Conservation (phyloP, 53 echinoderm and acorn worm species). For the Actinopyga echinites region DNA sequence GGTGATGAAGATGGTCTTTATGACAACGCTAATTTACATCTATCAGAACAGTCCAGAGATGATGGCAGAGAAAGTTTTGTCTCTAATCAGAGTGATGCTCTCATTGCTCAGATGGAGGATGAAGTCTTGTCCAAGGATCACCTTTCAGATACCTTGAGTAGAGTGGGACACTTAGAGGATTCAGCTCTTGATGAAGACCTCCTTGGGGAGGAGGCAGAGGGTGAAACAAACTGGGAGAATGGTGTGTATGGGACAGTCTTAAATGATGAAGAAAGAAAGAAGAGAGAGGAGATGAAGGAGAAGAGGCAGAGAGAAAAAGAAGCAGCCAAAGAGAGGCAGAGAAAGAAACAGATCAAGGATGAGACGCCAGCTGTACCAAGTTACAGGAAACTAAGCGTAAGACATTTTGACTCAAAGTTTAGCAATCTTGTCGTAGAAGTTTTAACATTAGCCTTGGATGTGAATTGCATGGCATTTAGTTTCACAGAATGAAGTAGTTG, state of each 20-base stretch:
- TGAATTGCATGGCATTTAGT: too few species aligned
- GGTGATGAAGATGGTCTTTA: not conserved
- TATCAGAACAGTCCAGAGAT: not conserved
- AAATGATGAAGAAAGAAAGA: constrained; percentile 32
- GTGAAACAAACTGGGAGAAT: constrained; percentile 5
- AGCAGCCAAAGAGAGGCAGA: constrained; percentile 9
- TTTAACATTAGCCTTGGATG: too few species aligned
- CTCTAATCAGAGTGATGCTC: constrained; percentile 8
- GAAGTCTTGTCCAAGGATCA: not conserved
- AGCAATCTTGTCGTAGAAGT: too few species aligned
- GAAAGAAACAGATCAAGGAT: not conserved
- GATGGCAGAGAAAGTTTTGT: not conserved
- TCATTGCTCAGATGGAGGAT: constrained; percentile 5
- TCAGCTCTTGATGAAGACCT: not conserved
- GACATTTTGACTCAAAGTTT: not conserved
- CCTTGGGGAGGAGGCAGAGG: not conserved
- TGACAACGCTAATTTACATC: not conserved
- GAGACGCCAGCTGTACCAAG: not conserved
- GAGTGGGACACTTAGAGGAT: constrained; percentile 11
- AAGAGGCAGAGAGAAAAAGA: constrained; percentile 14
- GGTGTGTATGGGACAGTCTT: not conserved
- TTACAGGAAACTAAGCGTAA: constrained; percentile 10
- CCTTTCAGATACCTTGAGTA: not conserved
- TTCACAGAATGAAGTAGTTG: too few species aligned
- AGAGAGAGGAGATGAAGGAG: constrained; percentile 12